Evolutionary conservation across 1,140 invertebrate genomes (phyloP), one percentile per base, ranked within the genome.

Genomic region (Acyrthosiphon pisum): DNA sequence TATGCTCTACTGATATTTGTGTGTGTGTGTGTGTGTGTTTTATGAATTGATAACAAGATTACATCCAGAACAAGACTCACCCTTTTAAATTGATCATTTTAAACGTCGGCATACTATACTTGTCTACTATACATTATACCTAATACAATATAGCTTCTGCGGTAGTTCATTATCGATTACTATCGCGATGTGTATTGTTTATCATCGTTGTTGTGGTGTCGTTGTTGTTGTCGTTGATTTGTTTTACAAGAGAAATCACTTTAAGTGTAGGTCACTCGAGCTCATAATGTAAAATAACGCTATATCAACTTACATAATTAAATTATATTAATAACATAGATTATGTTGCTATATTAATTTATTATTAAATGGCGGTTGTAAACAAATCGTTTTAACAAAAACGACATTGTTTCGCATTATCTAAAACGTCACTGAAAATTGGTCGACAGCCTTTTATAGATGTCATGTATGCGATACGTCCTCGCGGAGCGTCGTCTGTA

Each of bases 231-330:
- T 60, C 26, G 53, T 68, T 18, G 30, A 68, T 68, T 50, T 76
- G 60, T 76, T 4, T 76, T 76, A 76, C 60, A 76, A 76, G 60
- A 76, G 6, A 76, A 76, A 76, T 76, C 60, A 76, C 60, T 76
- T 68, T n/a, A 76, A 76, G 60, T 76, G 60, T 76, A 76, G 60
- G 60, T 35, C 60, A 76, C 60, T 76, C 60, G 60, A 76, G 60
- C 60, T 76, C 30, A 76, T 76, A 76, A 76, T 76, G n/a, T 76
- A n/a, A n/a, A 76, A 76, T 76, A 18, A 76, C 30, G 30, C 60
- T 20, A n/a, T 76, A 76, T 76, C 60, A 35, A 76, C 60, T 76
- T 76, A 76, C 60, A 76, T 76, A 76, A 76, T 76, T n/a, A 76
- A 76, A 76, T 76, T 76, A 14, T 76, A 76, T 76, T 76, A 76